Base-by-base conservation (phyloP, 1,140 invertebrate genomes). In the Potamilus streckersoni region DNA sequence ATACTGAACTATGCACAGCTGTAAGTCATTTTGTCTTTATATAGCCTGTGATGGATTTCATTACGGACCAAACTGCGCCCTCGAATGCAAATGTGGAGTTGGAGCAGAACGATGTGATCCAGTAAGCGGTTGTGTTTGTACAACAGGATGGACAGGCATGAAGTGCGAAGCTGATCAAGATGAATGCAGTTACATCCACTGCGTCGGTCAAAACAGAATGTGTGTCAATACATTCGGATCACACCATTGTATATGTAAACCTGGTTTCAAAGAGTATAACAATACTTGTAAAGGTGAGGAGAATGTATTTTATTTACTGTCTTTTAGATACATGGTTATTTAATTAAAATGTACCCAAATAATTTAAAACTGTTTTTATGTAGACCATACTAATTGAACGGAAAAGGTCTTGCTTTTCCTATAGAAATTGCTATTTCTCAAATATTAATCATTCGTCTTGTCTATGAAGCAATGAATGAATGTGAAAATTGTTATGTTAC, bases 41-140 rank as follows among this genome's bases (percentile, higher is more conserved):
- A 19, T 38, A 81, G 83, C 31, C 14, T 84, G 83, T 65, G 75
- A 76, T 55, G 31, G 64, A 19, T 70, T 69, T 57, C 67, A 76
- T 31, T 84, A 73, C 64, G 83, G 83, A 4, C 38, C 31, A 17
- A 79, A 79, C 66, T 85, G 83, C 77, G 64, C 49, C 2, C 75
- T 75, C 17, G 20, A 31, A 0, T 85, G 83, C 69, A 49, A 76
- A 27, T 85, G 83, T 74, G 77, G 79, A 1, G 60, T 20, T 11
- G 76, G 79, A 20, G 74, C 76, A 16, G 49, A 62, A 15, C 19
- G 62, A 0, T 85, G 83, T 78, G 70, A 83, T 62, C n/a, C 71
- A 15, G 58, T 78, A 6, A 65, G 16, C 8, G 83, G 83, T 1
- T 85, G 83, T 78, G 77, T 83, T 11, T 85, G 83, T 78, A 73